Percentiles rank a stretch among this genome's conserved stretches.
Evolutionary conservation across 2,797 vertebrate genomes (phyloP).

Genomic region (Cirrhinus molitorella): DNA sequence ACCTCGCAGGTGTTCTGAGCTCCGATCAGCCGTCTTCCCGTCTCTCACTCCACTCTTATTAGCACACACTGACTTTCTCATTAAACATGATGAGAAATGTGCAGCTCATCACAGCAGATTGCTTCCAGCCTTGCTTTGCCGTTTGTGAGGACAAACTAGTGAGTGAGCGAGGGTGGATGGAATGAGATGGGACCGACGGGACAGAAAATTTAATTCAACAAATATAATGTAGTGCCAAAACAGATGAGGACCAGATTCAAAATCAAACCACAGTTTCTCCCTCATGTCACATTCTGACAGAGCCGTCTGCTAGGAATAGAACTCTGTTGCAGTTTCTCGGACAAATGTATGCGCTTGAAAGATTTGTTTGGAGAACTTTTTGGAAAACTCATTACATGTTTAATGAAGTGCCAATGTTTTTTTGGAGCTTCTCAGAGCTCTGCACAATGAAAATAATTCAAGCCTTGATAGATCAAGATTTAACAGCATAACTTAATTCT

Average conservation of each 20-base stretch:
- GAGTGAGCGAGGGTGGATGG: constrained; percentile 18
- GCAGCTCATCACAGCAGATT: constrained; percentile 57
- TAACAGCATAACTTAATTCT: neutral
- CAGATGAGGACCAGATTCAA: constrained; percentile 64
- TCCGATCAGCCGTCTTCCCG: constrained; percentile 37
- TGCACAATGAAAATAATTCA: neutral
- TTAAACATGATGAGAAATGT: constrained; percentile 64
- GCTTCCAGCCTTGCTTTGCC: constrained; percentile 51
- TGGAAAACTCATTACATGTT: constrained; percentile 35
- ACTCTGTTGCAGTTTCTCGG: constrained; percentile 45
- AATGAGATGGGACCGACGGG: constrained; percentile 10
- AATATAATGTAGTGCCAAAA: constrained; percentile 50
- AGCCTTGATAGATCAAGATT: neutral
- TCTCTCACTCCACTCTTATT: constrained; percentile 62
- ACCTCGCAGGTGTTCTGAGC: constrained; percentile 22
- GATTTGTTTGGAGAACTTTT: constrained; percentile 37
- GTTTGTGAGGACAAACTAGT: constrained; percentile 20
- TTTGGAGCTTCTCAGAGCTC: constrained; percentile 30
- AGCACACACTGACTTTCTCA: constrained; percentile 63
- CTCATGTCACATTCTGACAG: constrained; percentile 31
- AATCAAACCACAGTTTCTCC: constrained; percentile 17
- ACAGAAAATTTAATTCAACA: constrained; percentile 46
- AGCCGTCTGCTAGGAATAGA: constrained; percentile 37
- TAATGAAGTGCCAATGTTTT: neutral
- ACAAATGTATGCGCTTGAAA: constrained; percentile 50